phyloP scores from a whole-genome alignment of 2,113 vertebrate genomes.

The Varanus salvator region DNA sequence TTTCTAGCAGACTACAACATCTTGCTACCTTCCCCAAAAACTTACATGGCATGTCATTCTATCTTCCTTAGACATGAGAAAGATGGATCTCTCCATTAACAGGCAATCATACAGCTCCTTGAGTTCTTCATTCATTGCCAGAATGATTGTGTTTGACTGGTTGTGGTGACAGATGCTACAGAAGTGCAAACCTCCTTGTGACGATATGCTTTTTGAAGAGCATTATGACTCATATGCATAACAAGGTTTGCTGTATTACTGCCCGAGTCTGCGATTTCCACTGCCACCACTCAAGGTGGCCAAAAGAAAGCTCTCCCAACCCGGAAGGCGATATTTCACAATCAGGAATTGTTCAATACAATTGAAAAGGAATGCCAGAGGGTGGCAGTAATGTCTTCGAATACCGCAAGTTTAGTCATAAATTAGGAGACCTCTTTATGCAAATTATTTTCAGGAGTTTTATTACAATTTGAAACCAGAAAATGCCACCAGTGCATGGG shows the following conservation, averaged over 20 bases:
- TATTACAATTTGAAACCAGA: conserved; percentile 63
- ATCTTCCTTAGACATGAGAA: neutral
- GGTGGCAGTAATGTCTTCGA: neutral
- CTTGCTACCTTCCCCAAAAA: neutral
- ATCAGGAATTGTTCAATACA: neutral
- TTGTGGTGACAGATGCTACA: neutral
- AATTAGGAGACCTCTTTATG: neutral
- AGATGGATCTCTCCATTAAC: neutral
- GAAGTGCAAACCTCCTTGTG: neutral
- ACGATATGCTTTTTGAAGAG: neutral
- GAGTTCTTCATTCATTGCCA: neutral
- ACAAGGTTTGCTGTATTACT: neutral
- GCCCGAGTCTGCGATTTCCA: neutral
- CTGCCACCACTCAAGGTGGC: neutral
- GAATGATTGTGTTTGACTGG: neutral
- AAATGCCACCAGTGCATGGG: neutral
- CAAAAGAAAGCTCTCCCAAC: neutral
- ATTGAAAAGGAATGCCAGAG: neutral
- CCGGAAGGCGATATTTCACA: neutral
- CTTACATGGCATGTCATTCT: neutral
- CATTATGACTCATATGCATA: neutral
- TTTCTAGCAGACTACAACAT: neutral
- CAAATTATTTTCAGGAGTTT: conserved; percentile 59
- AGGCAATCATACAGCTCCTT: neutral
- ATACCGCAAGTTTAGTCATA: neutral